Percentiles rank a stretch among this genome's conserved stretches.
Evolutionary conservation across 2,113 vertebrate species (phyloP).

Genomic region (Nothocercus julius): DNA sequence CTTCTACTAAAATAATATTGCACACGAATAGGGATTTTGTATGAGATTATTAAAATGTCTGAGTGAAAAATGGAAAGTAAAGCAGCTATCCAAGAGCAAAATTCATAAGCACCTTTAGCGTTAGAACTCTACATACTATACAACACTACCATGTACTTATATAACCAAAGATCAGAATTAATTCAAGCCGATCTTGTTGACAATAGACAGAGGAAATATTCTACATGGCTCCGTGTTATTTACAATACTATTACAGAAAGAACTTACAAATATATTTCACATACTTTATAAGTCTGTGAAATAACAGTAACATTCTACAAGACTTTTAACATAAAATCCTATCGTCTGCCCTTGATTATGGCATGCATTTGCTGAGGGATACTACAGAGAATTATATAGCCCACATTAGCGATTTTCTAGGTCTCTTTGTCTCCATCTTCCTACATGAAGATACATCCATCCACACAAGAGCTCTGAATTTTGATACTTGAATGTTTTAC

Average conservation of each 20-base stretch:
- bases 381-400: background rate
- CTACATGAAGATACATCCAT: background rate
- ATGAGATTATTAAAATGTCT: background rate
- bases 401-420: background rate
- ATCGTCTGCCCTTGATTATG: background rate
- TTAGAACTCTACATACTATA: background rate
- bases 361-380: background rate
- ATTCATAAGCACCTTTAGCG: background rate
- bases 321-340: background rate
- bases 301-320: background rate
- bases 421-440: background rate
- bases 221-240: background rate
- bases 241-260: background rate
- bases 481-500: background rate
- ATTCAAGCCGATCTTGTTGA: background rate
- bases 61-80: constrained; percentile 27
- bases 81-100: constrained; percentile 8
- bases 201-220: background rate
- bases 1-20: background rate
- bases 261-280: background rate
- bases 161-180: constrained; percentile 1
- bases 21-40: background rate
- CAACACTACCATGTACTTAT: background rate
- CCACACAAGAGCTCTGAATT: background rate
- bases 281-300: background rate